phyloP scores from a whole-genome alignment of 2,797 vertebrate species.

The Dermochelys coriacea region DNA sequence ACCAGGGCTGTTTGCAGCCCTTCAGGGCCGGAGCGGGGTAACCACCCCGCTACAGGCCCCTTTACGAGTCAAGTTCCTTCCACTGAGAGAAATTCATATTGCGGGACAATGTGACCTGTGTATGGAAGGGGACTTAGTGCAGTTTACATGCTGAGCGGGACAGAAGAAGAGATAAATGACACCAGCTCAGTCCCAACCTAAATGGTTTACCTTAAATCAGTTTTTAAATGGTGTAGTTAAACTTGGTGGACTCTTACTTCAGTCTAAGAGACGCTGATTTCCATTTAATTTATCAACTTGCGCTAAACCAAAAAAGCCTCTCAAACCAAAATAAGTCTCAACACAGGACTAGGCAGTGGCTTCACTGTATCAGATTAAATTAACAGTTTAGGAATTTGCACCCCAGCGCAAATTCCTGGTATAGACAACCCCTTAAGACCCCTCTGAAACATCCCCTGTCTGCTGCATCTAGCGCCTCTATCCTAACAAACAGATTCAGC shows the following conservation, averaged over 20 bases:
- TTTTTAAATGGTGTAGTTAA: background rate
- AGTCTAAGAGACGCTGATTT: background rate
- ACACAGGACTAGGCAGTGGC: background rate
- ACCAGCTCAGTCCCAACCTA: background rate
- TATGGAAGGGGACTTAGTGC: background rate
- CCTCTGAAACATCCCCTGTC: conserved; percentile 11
- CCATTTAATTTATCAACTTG: background rate
- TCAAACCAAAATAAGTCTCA: background rate
- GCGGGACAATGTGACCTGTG: rapidly evolving
- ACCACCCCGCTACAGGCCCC: background rate
- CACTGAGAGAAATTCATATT: background rate
- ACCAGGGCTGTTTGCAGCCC: too few species aligned
- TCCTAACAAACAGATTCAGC: background rate
- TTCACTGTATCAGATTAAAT: background rate
- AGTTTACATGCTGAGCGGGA: background rate
- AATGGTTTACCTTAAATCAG: background rate
- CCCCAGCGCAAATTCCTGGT: background rate
- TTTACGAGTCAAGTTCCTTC: background rate
- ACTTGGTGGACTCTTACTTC: background rate
- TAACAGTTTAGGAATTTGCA: background rate
- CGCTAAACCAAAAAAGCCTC: background rate
- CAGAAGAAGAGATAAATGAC: background rate
- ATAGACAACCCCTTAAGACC: background rate
- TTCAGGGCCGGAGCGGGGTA: too few species aligned
- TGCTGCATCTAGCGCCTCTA: background rate